Evolutionary conservation across 2,113 vertebrate species (phyloP).

Genomic region (mouse (Mus musculus)): DNA sequence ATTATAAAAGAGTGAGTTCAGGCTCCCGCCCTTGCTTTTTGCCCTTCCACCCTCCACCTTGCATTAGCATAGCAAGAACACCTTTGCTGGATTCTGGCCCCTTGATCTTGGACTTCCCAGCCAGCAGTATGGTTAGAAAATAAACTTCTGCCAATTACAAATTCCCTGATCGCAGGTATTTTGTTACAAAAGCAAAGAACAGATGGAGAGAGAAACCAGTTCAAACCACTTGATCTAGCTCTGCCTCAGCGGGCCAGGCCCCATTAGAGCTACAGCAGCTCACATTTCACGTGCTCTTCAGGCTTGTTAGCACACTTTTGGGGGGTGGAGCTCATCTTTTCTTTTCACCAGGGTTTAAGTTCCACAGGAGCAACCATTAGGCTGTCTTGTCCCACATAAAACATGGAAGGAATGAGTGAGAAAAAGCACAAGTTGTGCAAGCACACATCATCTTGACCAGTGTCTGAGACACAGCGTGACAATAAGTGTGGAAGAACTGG

Average conservation of each 20-base stretch:
- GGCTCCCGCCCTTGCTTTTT: neutral
- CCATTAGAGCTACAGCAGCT: neutral
- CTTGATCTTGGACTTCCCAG: neutral
- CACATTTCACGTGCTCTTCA: neutral
- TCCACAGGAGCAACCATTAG: neutral
- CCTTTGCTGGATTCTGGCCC: too few species aligned
- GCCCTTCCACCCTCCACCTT: neutral
- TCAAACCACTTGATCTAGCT: neutral
- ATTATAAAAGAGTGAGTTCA: neutral
- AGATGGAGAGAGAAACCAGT: neutral
- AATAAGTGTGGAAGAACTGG: neutral
- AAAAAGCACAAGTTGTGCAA: neutral
- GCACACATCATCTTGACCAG: neutral
- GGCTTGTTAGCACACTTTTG: neutral
- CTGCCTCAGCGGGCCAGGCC: neutral
- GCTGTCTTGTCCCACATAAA: neutral
- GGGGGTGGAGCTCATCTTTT: neutral
- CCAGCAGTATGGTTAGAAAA: conserved; percentile 6
- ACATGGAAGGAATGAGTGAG: neutral
- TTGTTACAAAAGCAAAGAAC: neutral
- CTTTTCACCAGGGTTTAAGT: neutral
- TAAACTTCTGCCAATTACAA: neutral
- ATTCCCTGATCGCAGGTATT: neutral
- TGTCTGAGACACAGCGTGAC: neutral
- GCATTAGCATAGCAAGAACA: neutral